Evolutionary conservation across 2,113 vertebrate species (phyloP).

Genomic region (Erythrolamprus reginae): DNA sequence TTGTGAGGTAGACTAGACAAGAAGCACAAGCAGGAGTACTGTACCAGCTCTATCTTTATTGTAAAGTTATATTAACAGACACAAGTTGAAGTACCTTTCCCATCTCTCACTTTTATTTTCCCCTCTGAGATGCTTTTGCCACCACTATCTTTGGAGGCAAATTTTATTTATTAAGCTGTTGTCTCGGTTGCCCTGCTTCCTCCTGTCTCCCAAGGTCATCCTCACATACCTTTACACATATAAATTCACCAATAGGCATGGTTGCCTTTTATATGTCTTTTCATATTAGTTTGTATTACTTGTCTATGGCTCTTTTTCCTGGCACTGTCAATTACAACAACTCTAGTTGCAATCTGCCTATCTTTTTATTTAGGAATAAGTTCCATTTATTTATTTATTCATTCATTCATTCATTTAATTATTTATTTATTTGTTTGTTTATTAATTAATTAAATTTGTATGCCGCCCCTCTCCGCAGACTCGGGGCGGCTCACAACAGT

Average conservation of each 20-base stretch:
- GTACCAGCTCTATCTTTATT: background rate
- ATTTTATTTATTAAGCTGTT: background rate
- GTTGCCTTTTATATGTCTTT: background rate
- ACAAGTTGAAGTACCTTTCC: background rate
- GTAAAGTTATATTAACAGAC: background rate
- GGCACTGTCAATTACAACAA: background rate
- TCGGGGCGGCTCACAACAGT: no score
- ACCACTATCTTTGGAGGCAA: background rate
- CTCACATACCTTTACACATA: background rate
- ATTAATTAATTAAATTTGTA: no score
- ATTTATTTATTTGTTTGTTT: no score
- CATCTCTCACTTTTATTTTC: background rate
- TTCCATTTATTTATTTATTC: no score
- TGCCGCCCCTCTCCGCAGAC: no score
- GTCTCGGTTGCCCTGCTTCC: background rate
- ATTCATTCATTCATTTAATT: no score
- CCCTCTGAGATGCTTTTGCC: background rate
- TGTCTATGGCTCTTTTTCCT: background rate
- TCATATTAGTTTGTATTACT: background rate
- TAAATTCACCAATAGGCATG: no score
- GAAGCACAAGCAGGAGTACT: background rate
- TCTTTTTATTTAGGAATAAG: background rate
- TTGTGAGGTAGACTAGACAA: background rate
- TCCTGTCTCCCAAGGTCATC: background rate
- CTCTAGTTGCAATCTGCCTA: background rate